Evolutionary conservation across 2,797 vertebrate species (phyloP).

Genomic region (Aldrovandia affinis): DNA sequence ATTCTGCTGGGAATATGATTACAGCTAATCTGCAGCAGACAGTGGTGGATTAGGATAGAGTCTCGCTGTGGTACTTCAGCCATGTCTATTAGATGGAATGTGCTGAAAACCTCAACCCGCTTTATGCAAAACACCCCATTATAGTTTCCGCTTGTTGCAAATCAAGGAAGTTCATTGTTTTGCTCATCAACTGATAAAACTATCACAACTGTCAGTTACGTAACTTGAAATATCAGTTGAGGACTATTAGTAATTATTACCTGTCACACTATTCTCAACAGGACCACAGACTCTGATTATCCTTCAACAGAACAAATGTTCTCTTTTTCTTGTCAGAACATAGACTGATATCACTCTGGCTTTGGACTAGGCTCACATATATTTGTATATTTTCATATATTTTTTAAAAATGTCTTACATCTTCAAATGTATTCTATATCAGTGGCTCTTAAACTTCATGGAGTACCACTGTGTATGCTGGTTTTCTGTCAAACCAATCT

Average conservation of each 20-base stretch:
- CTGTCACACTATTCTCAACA: neutral
- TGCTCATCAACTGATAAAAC: neutral
- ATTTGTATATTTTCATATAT: neutral
- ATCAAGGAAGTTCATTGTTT: neutral
- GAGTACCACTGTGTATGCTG: no score
- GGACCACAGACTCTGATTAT: neutral
- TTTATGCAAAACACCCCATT: neutral
- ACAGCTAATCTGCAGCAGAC: neutral
- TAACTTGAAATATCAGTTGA: neutral
- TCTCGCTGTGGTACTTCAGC: neutral
- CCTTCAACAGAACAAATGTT: neutral
- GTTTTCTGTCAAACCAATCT: no score
- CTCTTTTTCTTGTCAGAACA: neutral
- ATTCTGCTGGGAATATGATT: neutral
- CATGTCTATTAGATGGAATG: neutral
- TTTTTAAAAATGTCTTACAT: neutral
- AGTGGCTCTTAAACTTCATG: no score
- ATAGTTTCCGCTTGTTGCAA: neutral
- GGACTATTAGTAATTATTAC: neutral
- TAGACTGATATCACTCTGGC: neutral
- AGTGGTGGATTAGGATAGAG: neutral
- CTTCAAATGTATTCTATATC: no score
- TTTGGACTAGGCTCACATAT: neutral
- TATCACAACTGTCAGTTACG: conserved; percentile 3
- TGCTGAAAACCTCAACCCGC: neutral